Percentiles rank a stretch among this genome's conserved stretches.
These are phyloP conservation scores for Thamnophis elegans DNA, from an alignment of 2,797 vertebrate species.

Conservation along the genomic window DNA sequence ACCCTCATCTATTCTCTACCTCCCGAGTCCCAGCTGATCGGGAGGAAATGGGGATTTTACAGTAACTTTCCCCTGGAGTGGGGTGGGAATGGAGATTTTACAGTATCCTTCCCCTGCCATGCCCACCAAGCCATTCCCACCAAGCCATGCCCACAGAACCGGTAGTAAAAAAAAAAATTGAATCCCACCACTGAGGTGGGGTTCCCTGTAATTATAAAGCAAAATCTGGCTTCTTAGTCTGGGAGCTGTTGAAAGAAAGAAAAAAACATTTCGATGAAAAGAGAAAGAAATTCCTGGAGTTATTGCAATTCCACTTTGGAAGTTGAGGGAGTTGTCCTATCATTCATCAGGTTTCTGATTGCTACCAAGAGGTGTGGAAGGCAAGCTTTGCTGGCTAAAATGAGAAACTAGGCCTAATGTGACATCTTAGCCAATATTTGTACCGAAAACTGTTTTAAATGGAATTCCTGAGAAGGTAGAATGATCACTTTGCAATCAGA, in stretches of 20 bases:
- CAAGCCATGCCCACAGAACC: too few relatives aligned
- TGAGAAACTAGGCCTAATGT: neutral
- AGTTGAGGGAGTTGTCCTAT: neutral
- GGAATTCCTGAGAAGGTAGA: neutral
- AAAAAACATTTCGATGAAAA: neutral
- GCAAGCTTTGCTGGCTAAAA: neutral
- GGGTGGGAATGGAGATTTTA: too few relatives aligned
- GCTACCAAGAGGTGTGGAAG: neutral
- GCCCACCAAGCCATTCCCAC: too few relatives aligned
- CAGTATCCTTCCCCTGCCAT: too few relatives aligned
- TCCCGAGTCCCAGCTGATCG: too few relatives aligned
- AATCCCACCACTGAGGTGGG: too few relatives aligned
- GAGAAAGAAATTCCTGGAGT: neutral
- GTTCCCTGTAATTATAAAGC: neutral
- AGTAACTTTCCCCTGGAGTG: too few relatives aligned
- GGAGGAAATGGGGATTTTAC: too few relatives aligned
- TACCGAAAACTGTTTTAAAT: neutral
- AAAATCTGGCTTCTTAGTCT: neutral
- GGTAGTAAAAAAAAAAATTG: too few relatives aligned
- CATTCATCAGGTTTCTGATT: neutral
- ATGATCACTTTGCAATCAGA: neutral
- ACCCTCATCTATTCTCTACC: too few relatives aligned
- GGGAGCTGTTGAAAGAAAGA: neutral
- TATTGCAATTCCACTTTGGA: neutral
- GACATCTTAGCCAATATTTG: neutral